Base-by-base conservation (phyloP, 2,797 vertebrate species). In the Liparis tanakae region DNA sequence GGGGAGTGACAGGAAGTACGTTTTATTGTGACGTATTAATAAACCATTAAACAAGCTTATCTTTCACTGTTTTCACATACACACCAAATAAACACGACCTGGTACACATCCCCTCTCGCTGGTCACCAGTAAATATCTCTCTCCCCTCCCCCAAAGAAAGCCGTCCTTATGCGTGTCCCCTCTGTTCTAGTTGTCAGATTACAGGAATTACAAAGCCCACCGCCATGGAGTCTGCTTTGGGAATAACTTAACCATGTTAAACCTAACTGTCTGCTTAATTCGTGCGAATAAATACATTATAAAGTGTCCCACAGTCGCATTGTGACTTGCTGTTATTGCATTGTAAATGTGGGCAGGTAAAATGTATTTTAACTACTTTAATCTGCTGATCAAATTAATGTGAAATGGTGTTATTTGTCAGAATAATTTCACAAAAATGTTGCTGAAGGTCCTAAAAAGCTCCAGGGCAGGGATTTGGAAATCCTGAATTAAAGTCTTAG, bases 161-260 rank as follows among this genome's bases (percentile, higher is more conserved):
- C 41, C 5, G 43, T 22, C 25, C 30, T 78, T 13, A 55, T 41
- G 68, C 78, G n/a, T 63, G 56, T 65, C 53, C 55, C 51, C 30
- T 41, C 41, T 58, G 58, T 58, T 55, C 56, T 70, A 55, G 66
- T 48, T 68, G 58, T 86, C 30, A 61, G 77, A 82, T 79, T 71
- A 81, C 64, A 88, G 74, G 84, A 92, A 85, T 88, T 62, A 86
- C 44, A 79, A 79, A 85, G 73, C 74, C 81, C 63, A 68, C 10
- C 10, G 54, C 58, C n/a, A 25, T 78, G 30, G 50, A 74, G 67
- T 67, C 43, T 63, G 54, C 50, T 71, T 67, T 50, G 25, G 7
- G 33, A 57, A 53, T 58, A 61, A 59, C 76, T 69, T 50, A 39
- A 57, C 20, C 17, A 55, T 22, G 39, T 71, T 64, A 41, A 80